Evolutionary conservation across 2,888 invertebrate genomes (phyloP).

Genomic region (Hermodice carunculata): DNA sequence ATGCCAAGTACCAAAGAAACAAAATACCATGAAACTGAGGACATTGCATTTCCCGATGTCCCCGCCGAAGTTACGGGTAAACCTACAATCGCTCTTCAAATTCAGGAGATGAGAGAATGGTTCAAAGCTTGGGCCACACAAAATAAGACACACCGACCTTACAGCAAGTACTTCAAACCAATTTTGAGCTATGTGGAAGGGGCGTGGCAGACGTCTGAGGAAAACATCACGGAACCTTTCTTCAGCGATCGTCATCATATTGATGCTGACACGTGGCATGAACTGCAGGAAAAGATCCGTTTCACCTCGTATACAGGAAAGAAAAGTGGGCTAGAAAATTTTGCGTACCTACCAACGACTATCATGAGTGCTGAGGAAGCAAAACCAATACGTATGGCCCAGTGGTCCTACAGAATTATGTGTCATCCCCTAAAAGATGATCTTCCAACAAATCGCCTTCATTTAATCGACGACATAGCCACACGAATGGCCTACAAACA

Average conservation of each 20-base stretch:
- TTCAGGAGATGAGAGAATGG: conserved; percentile 54
- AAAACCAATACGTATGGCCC: conserved; percentile 6
- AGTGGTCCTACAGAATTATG: conserved; percentile 23
- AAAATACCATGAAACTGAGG: conserved; percentile 44
- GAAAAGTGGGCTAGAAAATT: no score
- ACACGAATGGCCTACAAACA: not conserved
- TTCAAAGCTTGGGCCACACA: conserved; percentile 56
- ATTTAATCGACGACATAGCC: not conserved
- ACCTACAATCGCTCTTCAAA: no score
- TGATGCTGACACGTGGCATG: no score
- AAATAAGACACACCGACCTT: conserved; percentile 43
- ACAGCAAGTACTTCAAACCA: conserved; percentile 54
- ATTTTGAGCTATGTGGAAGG: conserved; percentile 55
- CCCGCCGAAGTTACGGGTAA: no score
- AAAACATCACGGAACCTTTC: no score
- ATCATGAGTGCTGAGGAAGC: not conserved
- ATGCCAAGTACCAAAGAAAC: conserved; percentile 34
- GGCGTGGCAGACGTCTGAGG: no score
- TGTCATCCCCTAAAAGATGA: not conserved
- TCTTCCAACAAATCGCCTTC: not conserved
- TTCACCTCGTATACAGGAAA: no score
- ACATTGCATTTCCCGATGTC: conserved; percentile 55
- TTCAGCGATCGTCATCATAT: no score
- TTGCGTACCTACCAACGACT: conserved; percentile 9
- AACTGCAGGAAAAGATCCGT: no score